Evolutionary conservation across 2,888 invertebrate species (phyloP).

Genomic region (Cremastinae sp.): DNA sequence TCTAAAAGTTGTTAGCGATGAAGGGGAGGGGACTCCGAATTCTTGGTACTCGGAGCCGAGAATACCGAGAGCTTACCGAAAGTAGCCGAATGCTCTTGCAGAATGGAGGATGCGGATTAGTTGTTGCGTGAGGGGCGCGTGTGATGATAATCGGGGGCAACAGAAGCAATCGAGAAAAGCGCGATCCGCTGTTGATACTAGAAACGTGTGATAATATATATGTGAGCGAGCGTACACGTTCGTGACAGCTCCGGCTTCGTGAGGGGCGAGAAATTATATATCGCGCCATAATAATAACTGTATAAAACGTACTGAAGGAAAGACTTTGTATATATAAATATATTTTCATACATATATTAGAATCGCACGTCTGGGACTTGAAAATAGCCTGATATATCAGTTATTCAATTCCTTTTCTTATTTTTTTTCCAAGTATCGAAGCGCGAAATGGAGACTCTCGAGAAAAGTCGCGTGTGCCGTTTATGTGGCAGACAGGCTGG

Average conservation of each 20-base stretch:
- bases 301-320: too few species aligned
- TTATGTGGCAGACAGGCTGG: constrained; percentile 75
- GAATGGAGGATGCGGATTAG: not conserved
- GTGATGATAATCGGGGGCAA: constrained; percentile 46
- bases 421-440: not conserved
- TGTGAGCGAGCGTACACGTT: not conserved
- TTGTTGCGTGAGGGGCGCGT: constrained; percentile 12
- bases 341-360: too few species aligned
- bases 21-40: constrained; percentile 31
- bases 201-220: constrained; percentile 31
- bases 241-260: constrained; percentile 6
- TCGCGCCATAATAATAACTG: too few species aligned
- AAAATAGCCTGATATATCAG: constrained; percentile 2
- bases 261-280: too few species aligned
- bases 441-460: constrained; percentile 76
- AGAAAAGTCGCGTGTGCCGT: constrained; percentile 75
- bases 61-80: constrained; percentile 39
- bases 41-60: constrained; percentile 14
- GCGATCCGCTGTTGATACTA: constrained; percentile 28
- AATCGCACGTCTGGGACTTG: not conserved
- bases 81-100: constrained; percentile 29
- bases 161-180: constrained; percentile 51
- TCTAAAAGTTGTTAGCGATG: too few species aligned
- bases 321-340: too few species aligned
- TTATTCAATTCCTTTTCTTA: not conserved